Conservation (phyloP, 2,888 invertebrate species). For the Amphiduros pacificus region DNA sequence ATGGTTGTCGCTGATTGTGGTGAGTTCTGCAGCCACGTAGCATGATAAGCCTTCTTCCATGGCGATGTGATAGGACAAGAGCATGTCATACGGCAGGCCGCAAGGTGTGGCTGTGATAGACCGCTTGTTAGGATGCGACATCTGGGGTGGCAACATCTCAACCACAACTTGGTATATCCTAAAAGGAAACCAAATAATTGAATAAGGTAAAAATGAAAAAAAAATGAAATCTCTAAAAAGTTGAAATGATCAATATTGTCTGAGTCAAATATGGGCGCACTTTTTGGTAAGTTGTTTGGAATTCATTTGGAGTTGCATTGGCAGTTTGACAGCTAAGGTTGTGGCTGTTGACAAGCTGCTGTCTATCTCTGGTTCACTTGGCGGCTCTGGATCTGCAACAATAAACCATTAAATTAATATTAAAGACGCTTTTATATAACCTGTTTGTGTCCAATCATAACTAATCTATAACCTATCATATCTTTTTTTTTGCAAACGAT, state of each 20-base stretch:
- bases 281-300: no score
- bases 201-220: no score
- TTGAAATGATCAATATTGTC: no score
- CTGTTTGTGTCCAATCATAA: neutral
- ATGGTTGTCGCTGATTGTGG: conserved; percentile 68
- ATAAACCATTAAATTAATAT: neutral
- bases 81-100: conserved; percentile 25
- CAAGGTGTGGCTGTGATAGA: conserved; percentile 20
- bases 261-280: no score
- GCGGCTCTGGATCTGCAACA: conserved; percentile 12
- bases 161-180: conserved; percentile 52
- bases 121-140: neutral
- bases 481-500: no score
- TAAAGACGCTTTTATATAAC: neutral
- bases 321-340: conserved; percentile 17
- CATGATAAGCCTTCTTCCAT: conserved; percentile 72
- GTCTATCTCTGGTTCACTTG: conserved; percentile 12
- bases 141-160: conserved; percentile 8
- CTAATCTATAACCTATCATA: neutral
- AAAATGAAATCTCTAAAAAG: no score
- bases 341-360: conserved; percentile 19
- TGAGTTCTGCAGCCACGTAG: conserved; percentile 81
- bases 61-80: conserved; percentile 68
- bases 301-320: no score
- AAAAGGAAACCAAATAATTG: no score